phyloP scores from a whole-genome alignment of 2,888 invertebrate species.

The Leptopilina syphax region DNA sequence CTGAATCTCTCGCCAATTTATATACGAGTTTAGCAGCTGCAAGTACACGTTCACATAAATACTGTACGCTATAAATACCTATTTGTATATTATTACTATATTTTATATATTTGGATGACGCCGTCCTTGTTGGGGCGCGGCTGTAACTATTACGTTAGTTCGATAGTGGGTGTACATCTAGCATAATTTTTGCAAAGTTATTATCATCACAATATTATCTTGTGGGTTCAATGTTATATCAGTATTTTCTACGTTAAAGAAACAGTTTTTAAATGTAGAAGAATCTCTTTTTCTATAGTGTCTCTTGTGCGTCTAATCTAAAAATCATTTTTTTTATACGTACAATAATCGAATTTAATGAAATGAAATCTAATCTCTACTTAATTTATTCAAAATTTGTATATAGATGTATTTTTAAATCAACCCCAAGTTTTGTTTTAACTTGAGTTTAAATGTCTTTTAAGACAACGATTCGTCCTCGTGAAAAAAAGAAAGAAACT shows the following conservation, averaged over 20 bases:
- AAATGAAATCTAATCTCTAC: neutral
- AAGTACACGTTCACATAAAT: conserved; percentile 58
- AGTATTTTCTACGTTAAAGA: conserved; percentile 37
- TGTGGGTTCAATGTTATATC: conserved; percentile 32
- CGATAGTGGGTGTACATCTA: conserved; percentile 52
- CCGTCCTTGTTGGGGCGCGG: conserved; percentile 56
- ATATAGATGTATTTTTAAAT: conserved; percentile 22
- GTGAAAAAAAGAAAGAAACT: neutral
- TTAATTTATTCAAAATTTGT: conserved; percentile 37
- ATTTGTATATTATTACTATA: conserved; percentile 65
- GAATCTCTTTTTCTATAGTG: conserved; percentile 7
- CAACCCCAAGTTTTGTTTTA: conserved; percentile 20
- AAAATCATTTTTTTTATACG: conserved; percentile 20
- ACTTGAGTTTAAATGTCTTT: neutral
- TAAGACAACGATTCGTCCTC: neutral
- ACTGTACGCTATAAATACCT: conserved; percentile 62
- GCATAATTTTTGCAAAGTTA: conserved; percentile 33
- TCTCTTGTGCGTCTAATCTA: neutral
- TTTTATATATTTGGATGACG: conserved; percentile 59
- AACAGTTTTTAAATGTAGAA: neutral
- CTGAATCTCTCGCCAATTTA: conserved; percentile 74
- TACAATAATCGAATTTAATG: conserved; percentile 7
- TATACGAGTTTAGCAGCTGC: conserved; percentile 68
- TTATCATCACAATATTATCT: conserved; percentile 24
- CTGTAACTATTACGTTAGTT: conserved; percentile 56